These are phyloP conservation scores for Agrilus mali DNA, from an alignment of 2,888 invertebrate species.

Conservation along the genomic window DNA sequence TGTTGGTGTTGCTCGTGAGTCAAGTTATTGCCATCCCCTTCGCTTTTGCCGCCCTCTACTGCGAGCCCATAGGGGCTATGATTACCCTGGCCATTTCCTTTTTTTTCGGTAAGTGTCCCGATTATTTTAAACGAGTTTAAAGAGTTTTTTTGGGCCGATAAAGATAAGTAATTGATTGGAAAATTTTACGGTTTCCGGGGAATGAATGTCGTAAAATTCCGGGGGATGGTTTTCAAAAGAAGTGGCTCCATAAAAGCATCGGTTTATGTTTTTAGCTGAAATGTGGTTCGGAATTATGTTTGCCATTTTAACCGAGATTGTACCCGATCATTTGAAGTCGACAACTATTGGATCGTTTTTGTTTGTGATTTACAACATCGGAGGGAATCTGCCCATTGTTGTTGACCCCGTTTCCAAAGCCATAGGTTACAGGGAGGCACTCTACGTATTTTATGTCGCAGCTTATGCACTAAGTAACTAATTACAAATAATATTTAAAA, in stretches of 20 bases:
- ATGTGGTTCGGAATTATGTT: slow-evolving; percentile 94
- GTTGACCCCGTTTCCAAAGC: slow-evolving; percentile 74
- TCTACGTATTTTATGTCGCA: slow-evolving; percentile 82
- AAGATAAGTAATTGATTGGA: no score
- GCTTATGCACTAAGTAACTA: slow-evolving; percentile 77
- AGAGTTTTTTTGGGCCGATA: no score
- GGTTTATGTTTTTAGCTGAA: slow-evolving; percentile 50
- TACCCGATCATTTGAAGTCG: slow-evolving; percentile 69
- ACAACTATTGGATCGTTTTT: slow-evolving; percentile 78
- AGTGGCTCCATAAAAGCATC: no score
- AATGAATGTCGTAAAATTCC: no score
- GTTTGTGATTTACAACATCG: slow-evolving; percentile 88
- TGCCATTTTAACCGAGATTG: slow-evolving; percentile 80
- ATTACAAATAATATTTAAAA: slow-evolving; percentile 31
- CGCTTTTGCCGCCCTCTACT: slow-evolving; percentile 75
- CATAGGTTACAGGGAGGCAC: slow-evolving; percentile 70
- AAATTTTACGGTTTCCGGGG: no score
- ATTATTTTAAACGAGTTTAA: not conserved
- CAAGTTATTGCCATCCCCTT: slow-evolving; percentile 74
- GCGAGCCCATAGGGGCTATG: slow-evolving; percentile 75
- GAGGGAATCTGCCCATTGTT: slow-evolving; percentile 77
- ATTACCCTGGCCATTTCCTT: slow-evolving; percentile 75
- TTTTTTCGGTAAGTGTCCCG: slow-evolving; percentile 57
- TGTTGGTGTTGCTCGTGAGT: slow-evolving; percentile 66
- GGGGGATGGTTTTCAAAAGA: no score